Conservation (phyloP, 2,888 invertebrate species). For the Cybosia mesomella region DNA sequence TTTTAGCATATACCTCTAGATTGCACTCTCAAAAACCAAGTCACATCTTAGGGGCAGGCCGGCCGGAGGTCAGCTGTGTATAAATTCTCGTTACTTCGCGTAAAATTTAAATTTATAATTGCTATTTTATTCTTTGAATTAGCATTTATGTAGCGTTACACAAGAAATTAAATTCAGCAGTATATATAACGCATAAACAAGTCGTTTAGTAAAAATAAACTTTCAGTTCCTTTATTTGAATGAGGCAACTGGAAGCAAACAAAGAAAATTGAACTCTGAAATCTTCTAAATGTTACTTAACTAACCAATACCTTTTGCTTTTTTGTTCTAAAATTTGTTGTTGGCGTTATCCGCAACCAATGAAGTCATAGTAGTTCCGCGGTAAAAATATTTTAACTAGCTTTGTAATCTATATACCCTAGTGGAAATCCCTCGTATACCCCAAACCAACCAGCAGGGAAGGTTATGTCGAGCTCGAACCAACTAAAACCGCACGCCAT, state of each 20-base stretch:
- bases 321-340: not conserved
- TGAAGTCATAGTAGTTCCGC: not conserved
- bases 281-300: not conserved
- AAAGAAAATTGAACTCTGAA: not conserved
- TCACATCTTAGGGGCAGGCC: slow-evolving; percentile 3
- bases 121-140: slow-evolving; percentile 6
- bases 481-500: too few relatives aligned
- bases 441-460: too few relatives aligned
- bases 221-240: not conserved
- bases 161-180: slow-evolving; percentile 5
- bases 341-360: not conserved
- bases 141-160: slow-evolving; percentile 3
- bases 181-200: slow-evolving; percentile 20
- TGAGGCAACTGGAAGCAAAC: not conserved
- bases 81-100: not conserved
- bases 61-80: not conserved
- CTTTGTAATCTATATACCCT: not conserved
- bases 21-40: slow-evolving; percentile 1
- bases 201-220: slow-evolving; percentile 8
- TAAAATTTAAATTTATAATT: slow-evolving; percentile 3
- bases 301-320: not conserved
- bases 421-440: too few relatives aligned
- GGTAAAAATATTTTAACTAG: not conserved
- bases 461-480: too few relatives aligned
- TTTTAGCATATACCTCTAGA: not conserved